Evolutionary conservation across 2,797 vertebrate genomes (phyloP).

Genomic region (Oryzias sinensis): DNA sequence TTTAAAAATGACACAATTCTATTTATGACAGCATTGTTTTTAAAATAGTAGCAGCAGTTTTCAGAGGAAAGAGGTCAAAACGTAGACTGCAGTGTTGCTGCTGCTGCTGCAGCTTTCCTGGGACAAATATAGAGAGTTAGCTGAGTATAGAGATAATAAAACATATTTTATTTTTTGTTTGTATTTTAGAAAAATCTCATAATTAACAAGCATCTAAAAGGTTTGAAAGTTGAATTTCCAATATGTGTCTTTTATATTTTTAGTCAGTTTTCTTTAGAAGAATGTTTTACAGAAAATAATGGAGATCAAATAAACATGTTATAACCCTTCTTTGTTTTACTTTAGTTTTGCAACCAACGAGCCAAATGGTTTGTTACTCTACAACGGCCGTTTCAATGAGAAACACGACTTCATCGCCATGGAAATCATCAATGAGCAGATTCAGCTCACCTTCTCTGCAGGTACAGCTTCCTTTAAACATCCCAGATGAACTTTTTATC

Average conservation of each 20-base stretch:
- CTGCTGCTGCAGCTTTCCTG: too few species aligned
- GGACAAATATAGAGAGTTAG: too few species aligned
- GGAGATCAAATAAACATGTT: background rate
- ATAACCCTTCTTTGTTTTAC: background rate
- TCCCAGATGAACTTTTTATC: background rate
- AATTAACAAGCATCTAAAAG: too few species aligned
- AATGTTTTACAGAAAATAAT: too few species aligned
- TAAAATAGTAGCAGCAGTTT: background rate
- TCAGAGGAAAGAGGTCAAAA: background rate
- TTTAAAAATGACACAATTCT: conserved; percentile 2
- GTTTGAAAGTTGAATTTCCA: too few species aligned
- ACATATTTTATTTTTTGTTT: too few species aligned
- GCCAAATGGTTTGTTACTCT: conserved; percentile 85
- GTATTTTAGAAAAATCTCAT: too few species aligned
- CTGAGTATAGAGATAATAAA: too few species aligned
- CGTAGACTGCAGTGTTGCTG: background rate
- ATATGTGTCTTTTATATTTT: too few species aligned
- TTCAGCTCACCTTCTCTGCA: conserved; percentile 92
- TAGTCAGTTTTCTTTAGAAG: too few species aligned
- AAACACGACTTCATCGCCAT: conserved; percentile 94
- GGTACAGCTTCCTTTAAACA: conserved; percentile 58
- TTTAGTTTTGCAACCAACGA: conserved; percentile 91
- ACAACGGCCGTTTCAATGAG: conserved; percentile 95
- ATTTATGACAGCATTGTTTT: background rate
- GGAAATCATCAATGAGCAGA: conserved; percentile 89